Evolutionary conservation across 2,888 invertebrate genomes (phyloP).

Genomic region (Lasioglossum malachurum): DNA sequence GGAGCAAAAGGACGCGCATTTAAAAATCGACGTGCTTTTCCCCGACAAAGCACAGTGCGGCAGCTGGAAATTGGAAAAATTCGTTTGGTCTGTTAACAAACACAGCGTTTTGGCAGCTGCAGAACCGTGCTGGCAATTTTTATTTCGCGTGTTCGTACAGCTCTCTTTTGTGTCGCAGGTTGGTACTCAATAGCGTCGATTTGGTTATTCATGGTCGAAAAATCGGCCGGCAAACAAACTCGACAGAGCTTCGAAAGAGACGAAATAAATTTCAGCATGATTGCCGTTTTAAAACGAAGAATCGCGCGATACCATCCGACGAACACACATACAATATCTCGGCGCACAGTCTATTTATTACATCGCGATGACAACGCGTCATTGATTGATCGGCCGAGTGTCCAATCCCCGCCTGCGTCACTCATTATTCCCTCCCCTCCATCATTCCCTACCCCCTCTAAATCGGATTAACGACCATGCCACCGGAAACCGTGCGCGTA

Average conservation of each 20-base stretch:
- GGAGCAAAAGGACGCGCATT: background rate
- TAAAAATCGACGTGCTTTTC: background rate
- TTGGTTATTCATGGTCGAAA: constrained; percentile 14
- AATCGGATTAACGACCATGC: background rate
- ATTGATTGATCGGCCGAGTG: background rate
- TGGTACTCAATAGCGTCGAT: background rate
- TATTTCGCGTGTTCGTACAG: background rate
- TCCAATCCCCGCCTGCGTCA: background rate
- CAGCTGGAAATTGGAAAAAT: background rate
- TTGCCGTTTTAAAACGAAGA: constrained; percentile 4
- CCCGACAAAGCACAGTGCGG: background rate
- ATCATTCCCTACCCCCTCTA: background rate
- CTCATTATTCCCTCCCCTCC: constrained; percentile 2
- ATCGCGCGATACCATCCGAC: background rate
- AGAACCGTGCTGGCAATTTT: background rate
- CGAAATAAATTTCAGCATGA: constrained; percentile 7
- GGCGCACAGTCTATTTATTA: constrained; percentile 7
- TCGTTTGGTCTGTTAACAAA: background rate
- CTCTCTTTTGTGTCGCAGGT: background rate
- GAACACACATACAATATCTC: too few relatives aligned
- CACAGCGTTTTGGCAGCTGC: background rate
- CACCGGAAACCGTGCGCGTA: background rate
- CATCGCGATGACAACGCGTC: constrained; percentile 11
- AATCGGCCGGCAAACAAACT: background rate
- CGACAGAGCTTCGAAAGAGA: background rate